Conservation (phyloP, 2,797 vertebrate species). For the Pantherophis alleghaniensis region DNA sequence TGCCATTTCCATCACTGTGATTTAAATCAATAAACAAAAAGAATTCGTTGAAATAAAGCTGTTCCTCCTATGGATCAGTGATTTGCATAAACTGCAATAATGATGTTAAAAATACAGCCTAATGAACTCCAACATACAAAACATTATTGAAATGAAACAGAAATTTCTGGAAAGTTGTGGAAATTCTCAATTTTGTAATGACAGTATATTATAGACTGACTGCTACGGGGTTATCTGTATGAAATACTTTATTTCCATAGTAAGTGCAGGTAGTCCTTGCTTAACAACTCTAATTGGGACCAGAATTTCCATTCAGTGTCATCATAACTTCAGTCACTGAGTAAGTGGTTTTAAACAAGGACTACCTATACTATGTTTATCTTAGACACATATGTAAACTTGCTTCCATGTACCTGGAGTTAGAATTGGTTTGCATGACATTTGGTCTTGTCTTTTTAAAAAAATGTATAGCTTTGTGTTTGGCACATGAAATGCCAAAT, state of each 20-base stretch:
- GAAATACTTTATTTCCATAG: neutral
- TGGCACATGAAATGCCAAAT: conserved; percentile 8
- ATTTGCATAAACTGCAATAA: neutral
- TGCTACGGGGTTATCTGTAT: neutral
- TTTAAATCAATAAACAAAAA: neutral
- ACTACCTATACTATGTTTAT: neutral
- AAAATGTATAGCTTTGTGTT: neutral
- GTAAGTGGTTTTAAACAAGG: neutral
- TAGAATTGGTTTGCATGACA: neutral
- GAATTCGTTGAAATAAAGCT: neutral
- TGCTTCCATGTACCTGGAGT: neutral
- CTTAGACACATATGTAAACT: neutral
- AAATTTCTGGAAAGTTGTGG: conserved; percentile 1
- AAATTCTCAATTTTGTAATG: neutral
- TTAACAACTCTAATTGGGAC: neutral
- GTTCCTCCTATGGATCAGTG: conserved; percentile 17
- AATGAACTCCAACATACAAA: neutral
- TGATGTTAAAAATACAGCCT: neutral
- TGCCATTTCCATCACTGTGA: conserved; percentile 15
- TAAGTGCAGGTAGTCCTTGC: neutral
- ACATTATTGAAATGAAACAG: neutral
- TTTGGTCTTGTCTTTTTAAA: neutral
- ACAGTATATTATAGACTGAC: neutral
- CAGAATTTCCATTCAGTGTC: neutral
- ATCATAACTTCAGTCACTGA: neutral